Evolutionary conservation across 2,888 invertebrate species (phyloP), one percentile per base, ranked within the genome.

Genomic region (Cryptus viduatorius): DNA sequence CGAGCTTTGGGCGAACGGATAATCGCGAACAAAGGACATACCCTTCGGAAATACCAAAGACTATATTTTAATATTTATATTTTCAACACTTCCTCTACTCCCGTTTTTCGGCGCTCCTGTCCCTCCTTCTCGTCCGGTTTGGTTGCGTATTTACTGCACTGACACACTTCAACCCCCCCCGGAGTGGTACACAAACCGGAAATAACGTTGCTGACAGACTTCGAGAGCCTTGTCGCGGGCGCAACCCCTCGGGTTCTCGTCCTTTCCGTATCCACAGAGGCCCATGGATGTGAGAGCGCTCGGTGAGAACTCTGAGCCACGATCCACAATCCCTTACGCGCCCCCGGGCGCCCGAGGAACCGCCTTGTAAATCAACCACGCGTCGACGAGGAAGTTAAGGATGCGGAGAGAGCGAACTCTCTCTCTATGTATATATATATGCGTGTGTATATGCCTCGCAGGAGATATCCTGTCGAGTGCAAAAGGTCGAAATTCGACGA

Each of bases 281-380:
- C 85, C 84, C 85, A 84, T 83, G 68, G 37, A 16, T 53, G 67
- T 53, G 29, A 44, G 67, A 69, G 73, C 59, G 65, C 42, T 37
- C 53, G 12, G 73, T 53, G 65, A 72, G 64, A 76, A 77, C 14
- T 29, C 68, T 75, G 83, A 84, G 83, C 14, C 83, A 50, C 71
- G 79, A 73, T 79, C 82, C 77, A 48, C 80, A 75, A 82, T 80
- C 78, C 73, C 68, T 37, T 82, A 71, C 73, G 75, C 75, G 80
- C 80, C 72, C 79, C 56, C 19, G 72, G 76, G 81, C 67, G 79
- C 65, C 37, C 79, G 83, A 83, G 73, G 71, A 44, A 84, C 78
- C 82, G 73, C 72, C 79, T 78, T 87, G 87, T 91, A 91, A 91
- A 91, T 91, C 91, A 91, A 90, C 88, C 88, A 90, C 89, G 90